Evolutionary conservation across 2,797 vertebrate genomes (phyloP).

Genomic region (Acanthurus lineatus): DNA sequence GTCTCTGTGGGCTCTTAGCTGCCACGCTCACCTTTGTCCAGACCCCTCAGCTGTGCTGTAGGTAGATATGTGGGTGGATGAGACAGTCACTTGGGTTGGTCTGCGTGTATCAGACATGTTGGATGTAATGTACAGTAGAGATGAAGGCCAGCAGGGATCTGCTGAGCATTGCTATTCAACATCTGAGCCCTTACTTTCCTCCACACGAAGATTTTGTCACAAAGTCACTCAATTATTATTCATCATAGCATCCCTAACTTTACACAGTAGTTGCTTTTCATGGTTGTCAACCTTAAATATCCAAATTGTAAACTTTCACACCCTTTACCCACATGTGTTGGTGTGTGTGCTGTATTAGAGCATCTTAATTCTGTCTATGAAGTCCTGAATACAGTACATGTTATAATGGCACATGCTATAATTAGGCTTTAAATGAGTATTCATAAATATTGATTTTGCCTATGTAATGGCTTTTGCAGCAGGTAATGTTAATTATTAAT

Average conservation of each 20-base stretch:
- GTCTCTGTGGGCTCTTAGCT: slow-evolving; percentile 7
- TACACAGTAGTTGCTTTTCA: background rate
- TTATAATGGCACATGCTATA: slow-evolving; percentile 44
- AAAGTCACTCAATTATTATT: background rate
- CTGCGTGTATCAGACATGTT: slow-evolving; percentile 36
- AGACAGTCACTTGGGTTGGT: slow-evolving; percentile 33
- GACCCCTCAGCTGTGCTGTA: slow-evolving; percentile 23
- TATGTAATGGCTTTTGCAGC: slow-evolving; percentile 56
- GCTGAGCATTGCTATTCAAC: slow-evolving; percentile 38
- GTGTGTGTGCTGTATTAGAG: background rate
- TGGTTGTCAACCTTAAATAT: background rate
- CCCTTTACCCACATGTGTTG: background rate
- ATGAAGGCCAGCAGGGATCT: slow-evolving; percentile 40
- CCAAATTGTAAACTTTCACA: background rate
- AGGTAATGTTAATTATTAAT: slow-evolving; percentile 71
- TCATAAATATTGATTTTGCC: slow-evolving; percentile 66
- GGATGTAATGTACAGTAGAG: slow-evolving; percentile 36
- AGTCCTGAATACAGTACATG: slow-evolving; percentile 28
- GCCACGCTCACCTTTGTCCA: slow-evolving; percentile 29
- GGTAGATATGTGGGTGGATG: slow-evolving; percentile 49
- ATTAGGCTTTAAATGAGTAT: slow-evolving; percentile 50
- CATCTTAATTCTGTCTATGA: background rate
- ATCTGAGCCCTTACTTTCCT: slow-evolving; percentile 49
- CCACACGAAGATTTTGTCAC: slow-evolving; percentile 28
- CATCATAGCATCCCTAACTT: slow-evolving; percentile 1